A percentile compares a stretch with the other conserved stretches of the same genome.
phyloP scores from a whole-genome alignment of 2,888 invertebrate genomes.

The Habrosyne pyritoides region DNA sequence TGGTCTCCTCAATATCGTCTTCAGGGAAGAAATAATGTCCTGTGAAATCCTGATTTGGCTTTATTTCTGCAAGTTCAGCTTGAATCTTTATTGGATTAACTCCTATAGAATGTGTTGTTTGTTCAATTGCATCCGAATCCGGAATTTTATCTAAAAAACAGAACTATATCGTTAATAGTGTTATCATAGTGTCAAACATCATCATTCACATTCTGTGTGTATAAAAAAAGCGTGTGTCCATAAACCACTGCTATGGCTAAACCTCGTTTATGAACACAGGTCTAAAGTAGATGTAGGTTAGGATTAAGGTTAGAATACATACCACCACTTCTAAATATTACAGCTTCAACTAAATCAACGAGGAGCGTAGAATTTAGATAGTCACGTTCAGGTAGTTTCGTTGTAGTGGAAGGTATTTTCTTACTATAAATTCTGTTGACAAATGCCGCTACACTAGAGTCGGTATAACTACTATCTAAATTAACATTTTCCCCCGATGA shows the following conservation, averaged over 20 bases:
- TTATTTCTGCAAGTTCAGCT: conserved; percentile 63
- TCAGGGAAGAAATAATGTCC: conserved; percentile 78
- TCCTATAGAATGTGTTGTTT: conserved; percentile 33
- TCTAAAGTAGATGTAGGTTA: too few relatives aligned
- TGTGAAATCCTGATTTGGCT: conserved; percentile 61
- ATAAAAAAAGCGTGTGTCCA: too few relatives aligned
- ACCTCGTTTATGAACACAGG: too few relatives aligned
- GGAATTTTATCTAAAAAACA: conserved; percentile 46
- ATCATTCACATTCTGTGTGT: not conserved
- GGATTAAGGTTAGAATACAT: conserved; percentile 22
- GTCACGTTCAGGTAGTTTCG: conserved; percentile 49
- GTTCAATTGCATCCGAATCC: conserved; percentile 32
- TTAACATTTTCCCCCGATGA: conserved; percentile 29
- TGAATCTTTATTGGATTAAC: conserved; percentile 63
- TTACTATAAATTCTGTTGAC: conserved; percentile 65
- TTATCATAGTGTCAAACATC: not conserved
- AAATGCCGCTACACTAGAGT: conserved; percentile 65
- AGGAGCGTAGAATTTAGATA: conserved; percentile 70
- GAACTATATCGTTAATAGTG: conserved; percentile 7
- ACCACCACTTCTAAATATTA: conserved; percentile 73
- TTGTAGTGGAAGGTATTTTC: conserved; percentile 50
- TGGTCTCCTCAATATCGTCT: conserved; percentile 53
- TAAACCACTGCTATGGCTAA: too few relatives aligned
- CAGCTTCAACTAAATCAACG: conserved; percentile 73
- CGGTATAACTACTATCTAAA: conserved; percentile 48